Evolutionary conservation across 2,888 invertebrate species (phyloP).

Genomic region (Arrhopalites spinosus): DNA sequence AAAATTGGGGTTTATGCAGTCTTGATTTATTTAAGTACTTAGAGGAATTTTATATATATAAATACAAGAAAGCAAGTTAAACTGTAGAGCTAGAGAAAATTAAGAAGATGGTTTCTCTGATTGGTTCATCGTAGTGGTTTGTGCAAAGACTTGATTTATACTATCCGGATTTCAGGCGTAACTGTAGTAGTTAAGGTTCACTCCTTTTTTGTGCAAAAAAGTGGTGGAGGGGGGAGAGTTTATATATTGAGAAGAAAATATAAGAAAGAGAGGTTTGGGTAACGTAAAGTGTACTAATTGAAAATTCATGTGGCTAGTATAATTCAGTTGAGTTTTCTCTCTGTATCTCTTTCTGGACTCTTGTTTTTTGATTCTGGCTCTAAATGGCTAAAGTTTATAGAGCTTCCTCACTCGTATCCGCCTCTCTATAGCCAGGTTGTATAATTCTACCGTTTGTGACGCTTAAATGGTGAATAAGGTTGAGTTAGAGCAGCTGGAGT

Average conservation of each 20-base stretch:
- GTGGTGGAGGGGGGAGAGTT: not conserved
- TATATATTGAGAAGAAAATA: not conserved
- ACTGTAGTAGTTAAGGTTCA: not conserved
- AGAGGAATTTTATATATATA: not conserved
- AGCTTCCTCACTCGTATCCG: not conserved
- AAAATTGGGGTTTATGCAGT: not conserved
- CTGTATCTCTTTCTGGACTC: not conserved
- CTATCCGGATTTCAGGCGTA: not conserved
- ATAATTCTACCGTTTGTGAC: constrained; percentile 7
- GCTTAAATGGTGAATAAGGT: constrained; percentile 2
- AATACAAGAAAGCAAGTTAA: too few relatives aligned
- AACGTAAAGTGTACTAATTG: constrained; percentile 3
- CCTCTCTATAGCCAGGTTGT: not conserved
- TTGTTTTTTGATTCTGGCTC: not conserved
- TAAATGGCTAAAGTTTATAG: not conserved
- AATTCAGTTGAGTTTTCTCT: not conserved
- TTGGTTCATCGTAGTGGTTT: not conserved
- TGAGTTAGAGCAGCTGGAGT: not conserved
- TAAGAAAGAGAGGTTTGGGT: not conserved
- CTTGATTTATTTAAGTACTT: constrained; percentile 5
- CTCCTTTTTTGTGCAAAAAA: not conserved
- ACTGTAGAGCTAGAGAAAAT: too few relatives aligned
- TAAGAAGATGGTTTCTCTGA: constrained; percentile 3
- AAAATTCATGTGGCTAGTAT: constrained; percentile 10
- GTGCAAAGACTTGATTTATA: not conserved